Conservation (phyloP, 2,113 vertebrate species). For the Malurus alboscapulatus region DNA sequence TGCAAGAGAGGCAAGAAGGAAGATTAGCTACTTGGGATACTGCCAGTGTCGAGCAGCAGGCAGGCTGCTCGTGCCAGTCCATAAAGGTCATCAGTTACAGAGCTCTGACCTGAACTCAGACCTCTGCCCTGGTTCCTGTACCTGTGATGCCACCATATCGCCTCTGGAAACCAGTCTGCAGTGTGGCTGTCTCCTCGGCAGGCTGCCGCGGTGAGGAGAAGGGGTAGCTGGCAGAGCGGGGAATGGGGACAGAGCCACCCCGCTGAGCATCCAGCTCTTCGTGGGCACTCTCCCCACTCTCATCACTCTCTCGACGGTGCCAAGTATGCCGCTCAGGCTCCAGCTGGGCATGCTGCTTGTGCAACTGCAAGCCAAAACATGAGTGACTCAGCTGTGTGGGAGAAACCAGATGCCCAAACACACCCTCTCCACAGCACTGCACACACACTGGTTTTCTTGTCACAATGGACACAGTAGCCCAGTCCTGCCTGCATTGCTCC, state of each 20-base stretch:
- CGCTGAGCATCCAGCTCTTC: conserved; percentile 78
- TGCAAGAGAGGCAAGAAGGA: background rate
- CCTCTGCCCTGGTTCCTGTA: conserved; percentile 12
- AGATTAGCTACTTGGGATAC: background rate
- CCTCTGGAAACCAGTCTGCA: conserved; percentile 78
- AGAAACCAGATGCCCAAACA: background rate
- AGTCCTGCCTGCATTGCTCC: background rate
- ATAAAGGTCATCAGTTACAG: rapidly evolving
- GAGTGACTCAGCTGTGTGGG: background rate
- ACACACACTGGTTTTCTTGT: background rate
- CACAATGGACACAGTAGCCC: background rate
- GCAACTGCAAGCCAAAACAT: conserved; percentile 74
- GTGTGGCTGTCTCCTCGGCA: conserved; percentile 74
- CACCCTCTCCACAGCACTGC: background rate
- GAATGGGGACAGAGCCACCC: conserved; percentile 69
- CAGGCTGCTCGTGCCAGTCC: background rate
- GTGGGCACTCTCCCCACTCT: conserved; percentile 88
- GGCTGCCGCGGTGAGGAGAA: conserved; percentile 64
- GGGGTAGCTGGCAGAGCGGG: conserved; percentile 93
- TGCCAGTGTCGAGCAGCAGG: background rate
- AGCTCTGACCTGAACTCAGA: background rate
- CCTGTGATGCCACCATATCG: conserved; percentile 81
- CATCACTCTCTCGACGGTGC: conserved; percentile 94
- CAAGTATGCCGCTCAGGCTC: conserved; percentile 91
- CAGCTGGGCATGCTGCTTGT: conserved; percentile 90